Percentiles rank a stretch among this genome's conserved stretches.
phyloP scores from a whole-genome alignment of 2,888 invertebrate species.

The Agrochola litura region DNA sequence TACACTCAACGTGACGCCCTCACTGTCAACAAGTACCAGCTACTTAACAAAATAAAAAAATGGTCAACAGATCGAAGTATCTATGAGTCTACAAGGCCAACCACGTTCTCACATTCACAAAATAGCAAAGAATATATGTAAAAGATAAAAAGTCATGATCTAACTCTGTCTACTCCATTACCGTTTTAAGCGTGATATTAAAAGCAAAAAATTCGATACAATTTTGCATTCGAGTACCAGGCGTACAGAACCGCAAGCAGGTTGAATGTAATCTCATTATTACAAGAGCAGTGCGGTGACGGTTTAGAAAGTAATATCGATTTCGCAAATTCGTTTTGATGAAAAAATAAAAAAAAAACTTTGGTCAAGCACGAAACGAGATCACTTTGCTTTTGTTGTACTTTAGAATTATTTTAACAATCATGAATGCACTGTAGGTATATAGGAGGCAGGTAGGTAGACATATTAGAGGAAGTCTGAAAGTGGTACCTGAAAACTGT shows the following conservation, averaged over 20 bases:
- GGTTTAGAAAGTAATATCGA: conserved; percentile 65
- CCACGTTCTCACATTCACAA: too few relatives aligned
- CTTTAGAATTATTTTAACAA: conserved; percentile 9
- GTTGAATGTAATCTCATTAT: conserved; percentile 45
- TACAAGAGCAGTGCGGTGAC: conserved; percentile 41
- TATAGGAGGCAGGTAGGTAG: neutral
- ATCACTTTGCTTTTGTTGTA: conserved; percentile 36
- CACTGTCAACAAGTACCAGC: too few relatives aligned
- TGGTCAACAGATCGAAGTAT: too few relatives aligned
- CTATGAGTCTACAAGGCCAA: too few relatives aligned
- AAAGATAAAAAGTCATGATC: too few relatives aligned
- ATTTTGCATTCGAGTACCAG: conserved; percentile 32
- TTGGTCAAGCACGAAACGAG: conserved; percentile 52
- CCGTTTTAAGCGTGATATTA: neutral
- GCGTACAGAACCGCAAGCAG: conserved; percentile 39
- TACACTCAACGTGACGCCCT: too few relatives aligned
- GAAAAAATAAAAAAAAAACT: conserved; percentile 43
- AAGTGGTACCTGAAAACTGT: neutral
- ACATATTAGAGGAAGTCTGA: neutral
- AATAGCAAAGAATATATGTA: too few relatives aligned
- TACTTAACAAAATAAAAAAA: too few relatives aligned
- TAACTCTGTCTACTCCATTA: conserved; percentile 2
- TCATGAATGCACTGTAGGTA: neutral
- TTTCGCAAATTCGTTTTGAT: conserved; percentile 57
- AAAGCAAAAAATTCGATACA: conserved; percentile 19